Base-by-base conservation (phyloP, 2,113 vertebrate genomes). In the Myotis davidii region DNA sequence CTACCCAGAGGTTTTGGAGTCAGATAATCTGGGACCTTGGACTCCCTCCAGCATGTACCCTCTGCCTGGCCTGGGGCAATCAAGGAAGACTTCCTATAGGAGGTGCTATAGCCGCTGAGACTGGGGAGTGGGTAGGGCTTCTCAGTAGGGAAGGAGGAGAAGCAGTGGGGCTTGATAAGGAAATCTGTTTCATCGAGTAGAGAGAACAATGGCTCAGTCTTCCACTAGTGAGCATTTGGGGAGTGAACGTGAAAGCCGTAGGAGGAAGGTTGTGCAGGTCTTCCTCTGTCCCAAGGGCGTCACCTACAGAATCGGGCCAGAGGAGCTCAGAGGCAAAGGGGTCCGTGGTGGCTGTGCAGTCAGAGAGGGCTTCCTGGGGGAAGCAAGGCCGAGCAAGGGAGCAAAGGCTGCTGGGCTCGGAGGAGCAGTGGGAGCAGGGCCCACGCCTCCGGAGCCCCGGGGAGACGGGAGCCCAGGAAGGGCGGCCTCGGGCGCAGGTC, bases 331-430 rank as follows among this genome's bases (percentile, higher is more conserved):
- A 45, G 39, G 23, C 0, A 25, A 59, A 76, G 34, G 76, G 59
- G 48, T 0, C 16, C 3, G 0, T 0, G 2, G 23, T 61, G 20
- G 25, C 16, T 2, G 10, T 4, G n/a, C 32, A 72, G 77, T 59
- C 59, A 34, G 23, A 39, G 77, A 77, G 42, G 79, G 11, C 52
- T 82, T 83, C 56, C 72, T 12, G 34, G 18, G 5, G 56, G 18
- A 64, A 56, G 45, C 20, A 7, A 42, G 50, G 0, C 56, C 12
- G 3, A 64, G 61, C 11, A 20, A 27, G 23, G 37, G 37, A 70
- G 39, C 29, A 54, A 77, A 69, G 50, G 6, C 25, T 11, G 14
- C 4, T 5, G 2, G 23, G 34, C 18, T 0, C 8, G 50, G 9
- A 34, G n/a, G 39, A 39, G 18, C 34, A 72, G 56, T 11, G 0